These are phyloP conservation scores for Myotis brandtii DNA, from an alignment of 2,113 vertebrate genomes.

Conservation along the genomic window DNA sequence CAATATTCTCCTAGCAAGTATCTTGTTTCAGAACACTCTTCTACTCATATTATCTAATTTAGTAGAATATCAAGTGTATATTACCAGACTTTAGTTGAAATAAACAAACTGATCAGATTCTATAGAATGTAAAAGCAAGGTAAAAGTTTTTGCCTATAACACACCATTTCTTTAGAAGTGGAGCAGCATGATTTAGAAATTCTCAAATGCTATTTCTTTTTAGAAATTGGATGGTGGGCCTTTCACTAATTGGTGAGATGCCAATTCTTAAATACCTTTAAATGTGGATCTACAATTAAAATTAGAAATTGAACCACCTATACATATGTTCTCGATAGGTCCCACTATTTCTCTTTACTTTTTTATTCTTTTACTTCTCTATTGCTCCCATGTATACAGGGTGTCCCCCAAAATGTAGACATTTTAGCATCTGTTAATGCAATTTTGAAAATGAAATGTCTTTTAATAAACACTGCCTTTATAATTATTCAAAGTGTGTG, in stretches of 20 bases:
- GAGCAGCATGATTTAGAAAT: neutral
- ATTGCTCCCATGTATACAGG: neutral
- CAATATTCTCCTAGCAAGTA: neutral
- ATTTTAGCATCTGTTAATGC: too few relatives aligned
- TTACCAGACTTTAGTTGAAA: neutral
- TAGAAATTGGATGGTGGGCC: conserved; percentile 2
- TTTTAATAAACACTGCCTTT: too few relatives aligned
- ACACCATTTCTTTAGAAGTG: conserved; percentile 18
- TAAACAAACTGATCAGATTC: neutral
- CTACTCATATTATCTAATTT: neutral
- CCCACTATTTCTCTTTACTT: neutral
- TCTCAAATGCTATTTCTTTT: neutral
- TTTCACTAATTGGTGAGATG: neutral
- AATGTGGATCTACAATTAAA: conserved; percentile 42
- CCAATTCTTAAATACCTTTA: conserved; percentile 34
- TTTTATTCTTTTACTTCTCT: neutral
- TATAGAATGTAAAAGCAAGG: neutral
- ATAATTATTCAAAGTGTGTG: too few relatives aligned
- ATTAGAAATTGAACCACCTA: conserved; percentile 21
- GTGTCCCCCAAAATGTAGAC: too few relatives aligned
- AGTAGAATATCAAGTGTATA: neutral
- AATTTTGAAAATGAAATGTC: too few relatives aligned
- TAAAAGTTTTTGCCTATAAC: neutral
- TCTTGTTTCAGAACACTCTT: neutral
- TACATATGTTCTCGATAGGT: neutral